Conservation (phyloP, 2,888 invertebrate genomes). For the Drosophila hawaiiensis region DNA sequence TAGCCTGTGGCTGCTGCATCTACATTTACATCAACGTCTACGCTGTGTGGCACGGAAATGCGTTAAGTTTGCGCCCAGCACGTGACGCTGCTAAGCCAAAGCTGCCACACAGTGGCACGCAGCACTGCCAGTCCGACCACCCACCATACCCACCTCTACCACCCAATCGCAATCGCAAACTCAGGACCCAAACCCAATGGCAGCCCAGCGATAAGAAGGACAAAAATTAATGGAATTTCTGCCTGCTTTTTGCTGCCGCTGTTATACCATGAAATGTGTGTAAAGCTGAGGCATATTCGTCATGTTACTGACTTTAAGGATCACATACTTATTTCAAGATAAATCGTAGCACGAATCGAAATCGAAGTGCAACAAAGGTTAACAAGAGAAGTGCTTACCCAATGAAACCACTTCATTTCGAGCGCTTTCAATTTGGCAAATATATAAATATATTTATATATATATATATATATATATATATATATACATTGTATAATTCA, state of each 20-base stretch:
- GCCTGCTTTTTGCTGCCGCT: conserved; percentile 67
- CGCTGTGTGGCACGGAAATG: conserved; percentile 70
- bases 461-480: no score
- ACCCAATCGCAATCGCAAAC: conserved; percentile 44
- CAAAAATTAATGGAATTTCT: conserved; percentile 84
- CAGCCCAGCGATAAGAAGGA: conserved; percentile 77
- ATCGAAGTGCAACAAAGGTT: not conserved
- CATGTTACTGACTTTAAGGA: not conserved
- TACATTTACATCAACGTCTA: conserved; percentile 30
- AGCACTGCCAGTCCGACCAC: conserved; percentile 51
- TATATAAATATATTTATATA: no score
- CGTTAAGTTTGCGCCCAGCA: conserved; percentile 82
- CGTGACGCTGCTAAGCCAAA: conserved; percentile 78
- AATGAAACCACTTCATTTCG: not conserved
- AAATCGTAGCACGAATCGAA: not conserved
- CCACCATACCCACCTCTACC: not conserved
- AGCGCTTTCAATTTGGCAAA: not conserved
- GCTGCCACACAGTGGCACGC: conserved; percentile 78
- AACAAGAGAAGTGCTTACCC: not conserved
- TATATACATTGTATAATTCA: no score
- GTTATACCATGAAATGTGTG: conserved; percentile 32
- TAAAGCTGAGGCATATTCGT: conserved; percentile 29
- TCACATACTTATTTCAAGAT: not conserved
- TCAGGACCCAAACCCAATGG: conserved; percentile 21
- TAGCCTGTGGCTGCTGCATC: conserved; percentile 8